Conservation (phyloP, 2,797 vertebrate species). For the Pyrocephalus nanus region DNA sequence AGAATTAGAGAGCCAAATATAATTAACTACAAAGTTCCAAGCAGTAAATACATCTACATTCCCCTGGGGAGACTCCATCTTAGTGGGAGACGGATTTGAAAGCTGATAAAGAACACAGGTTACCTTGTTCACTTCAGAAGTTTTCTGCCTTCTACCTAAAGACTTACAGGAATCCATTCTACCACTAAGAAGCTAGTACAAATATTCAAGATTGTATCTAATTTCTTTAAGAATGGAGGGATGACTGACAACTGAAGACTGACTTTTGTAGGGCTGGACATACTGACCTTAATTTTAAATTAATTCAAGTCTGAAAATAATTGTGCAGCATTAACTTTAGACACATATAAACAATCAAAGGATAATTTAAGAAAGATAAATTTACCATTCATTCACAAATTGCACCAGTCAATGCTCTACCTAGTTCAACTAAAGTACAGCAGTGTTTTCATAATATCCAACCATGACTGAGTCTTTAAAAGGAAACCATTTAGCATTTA, state of each 20-base stretch:
- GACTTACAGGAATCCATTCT: not conserved
- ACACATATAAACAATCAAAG: not conserved
- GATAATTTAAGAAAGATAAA: not conserved
- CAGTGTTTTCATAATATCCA: not conserved
- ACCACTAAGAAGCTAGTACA: not conserved
- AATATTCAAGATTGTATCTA: not conserved
- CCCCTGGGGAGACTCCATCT: not conserved
- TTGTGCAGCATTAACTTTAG: not conserved
- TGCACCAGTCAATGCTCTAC: not conserved
- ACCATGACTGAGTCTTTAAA: not conserved
- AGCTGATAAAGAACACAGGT: not conserved
- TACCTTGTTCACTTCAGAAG: not conserved
- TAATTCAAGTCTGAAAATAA: not conserved
- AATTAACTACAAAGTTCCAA: slow-evolving; percentile 43
- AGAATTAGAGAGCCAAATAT: slow-evolving; percentile 25
- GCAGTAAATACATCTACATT: slow-evolving; percentile 34
- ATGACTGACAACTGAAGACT: not conserved
- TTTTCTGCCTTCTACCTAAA: not conserved
- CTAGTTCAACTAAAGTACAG: not conserved
- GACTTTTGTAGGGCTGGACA: not conserved
- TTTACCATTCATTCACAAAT: not conserved
- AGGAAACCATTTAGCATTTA: not conserved
- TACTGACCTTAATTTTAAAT: slow-evolving; percentile 5
- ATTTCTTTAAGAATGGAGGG: not conserved
- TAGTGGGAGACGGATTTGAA: not conserved